Conservation (phyloP, 2,797 vertebrate genomes). For the Pitangus sulphuratus region DNA sequence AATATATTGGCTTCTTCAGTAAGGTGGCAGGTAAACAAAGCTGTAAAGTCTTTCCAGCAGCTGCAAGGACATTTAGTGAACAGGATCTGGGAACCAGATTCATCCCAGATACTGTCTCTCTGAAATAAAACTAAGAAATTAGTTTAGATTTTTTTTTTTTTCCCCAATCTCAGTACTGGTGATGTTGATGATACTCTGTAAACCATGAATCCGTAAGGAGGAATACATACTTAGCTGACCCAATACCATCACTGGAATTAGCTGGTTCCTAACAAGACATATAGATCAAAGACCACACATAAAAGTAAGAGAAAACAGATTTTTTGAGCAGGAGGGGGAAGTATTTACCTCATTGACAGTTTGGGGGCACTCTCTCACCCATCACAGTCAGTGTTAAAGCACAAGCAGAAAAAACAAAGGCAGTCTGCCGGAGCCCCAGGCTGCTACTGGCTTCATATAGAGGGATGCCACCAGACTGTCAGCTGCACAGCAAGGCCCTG, state of each 20-base stretch:
- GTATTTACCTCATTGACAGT: slow-evolving; percentile 8
- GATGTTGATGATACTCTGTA: neutral
- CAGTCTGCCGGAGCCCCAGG: neutral
- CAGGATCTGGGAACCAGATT: neutral
- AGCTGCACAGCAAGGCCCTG: neutral
- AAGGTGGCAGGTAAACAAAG: neutral
- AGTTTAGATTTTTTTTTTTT: neutral
- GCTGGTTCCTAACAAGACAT: neutral
- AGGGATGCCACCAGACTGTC: neutral
- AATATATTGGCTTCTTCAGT: neutral
- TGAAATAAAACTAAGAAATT: neutral
- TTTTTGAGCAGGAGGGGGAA: neutral
- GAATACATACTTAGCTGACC: neutral
- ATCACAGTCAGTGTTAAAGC: neutral
- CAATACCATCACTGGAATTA: slow-evolving; percentile 6
- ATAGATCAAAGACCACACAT: slow-evolving; percentile 39
- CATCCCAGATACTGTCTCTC: neutral
- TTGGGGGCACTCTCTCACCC: neutral
- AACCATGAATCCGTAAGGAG: neutral
- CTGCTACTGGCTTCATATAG: neutral
- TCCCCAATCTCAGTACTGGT: neutral
- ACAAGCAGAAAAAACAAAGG: neutral
- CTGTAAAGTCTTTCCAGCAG: neutral
- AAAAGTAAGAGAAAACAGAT: slow-evolving; percentile 7
- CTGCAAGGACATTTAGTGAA: neutral